Evolutionary conservation across 2,888 invertebrate genomes (phyloP).

Genomic region (Subacronicta megacephala): DNA sequence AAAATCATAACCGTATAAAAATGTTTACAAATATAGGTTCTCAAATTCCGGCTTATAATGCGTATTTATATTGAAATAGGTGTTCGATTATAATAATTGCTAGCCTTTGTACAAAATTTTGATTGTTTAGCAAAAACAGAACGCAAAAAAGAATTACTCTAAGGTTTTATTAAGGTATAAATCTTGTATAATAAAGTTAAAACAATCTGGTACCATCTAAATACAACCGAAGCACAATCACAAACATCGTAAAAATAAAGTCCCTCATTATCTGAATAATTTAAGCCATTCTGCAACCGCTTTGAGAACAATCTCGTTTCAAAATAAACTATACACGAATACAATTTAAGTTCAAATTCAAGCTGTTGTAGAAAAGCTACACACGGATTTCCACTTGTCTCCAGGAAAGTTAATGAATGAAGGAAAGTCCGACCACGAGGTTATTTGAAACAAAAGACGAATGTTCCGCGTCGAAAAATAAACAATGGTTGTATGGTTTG

Average conservation of each 20-base stretch:
- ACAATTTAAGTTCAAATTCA: conserved; percentile 47
- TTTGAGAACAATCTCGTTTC: conserved; percentile 34
- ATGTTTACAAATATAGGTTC: too few species aligned
- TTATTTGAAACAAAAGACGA: conserved; percentile 74
- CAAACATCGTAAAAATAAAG: conserved; percentile 66
- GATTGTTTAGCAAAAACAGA: conserved; percentile 35
- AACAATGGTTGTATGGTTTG: conserved; percentile 53
- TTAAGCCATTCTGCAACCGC: conserved; percentile 62
- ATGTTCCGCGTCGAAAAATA: conserved; percentile 59
- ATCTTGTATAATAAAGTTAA: conserved; percentile 46
- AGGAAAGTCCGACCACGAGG: conserved; percentile 68
- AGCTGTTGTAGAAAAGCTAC: conserved; percentile 53
- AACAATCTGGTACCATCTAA: conserved; percentile 49
- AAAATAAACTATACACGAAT: conserved; percentile 41
- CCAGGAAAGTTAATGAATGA: conserved; percentile 75
- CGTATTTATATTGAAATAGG: conserved; percentile 16
- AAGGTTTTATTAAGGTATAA: too few species aligned
- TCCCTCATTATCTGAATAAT: conserved; percentile 70
- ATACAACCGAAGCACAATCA: conserved; percentile 57
- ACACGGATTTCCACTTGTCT: conserved; percentile 71
- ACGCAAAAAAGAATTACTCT: conserved; percentile 39
- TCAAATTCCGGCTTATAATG: conserved; percentile 27
- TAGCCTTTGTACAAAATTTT: conserved; percentile 24
- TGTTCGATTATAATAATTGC: conserved; percentile 28
- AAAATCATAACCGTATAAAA: too few species aligned